Evolutionary conservation across 2,888 invertebrate species (phyloP), one percentile per base, ranked within the genome.

Genomic region (Caprella mutica): DNA sequence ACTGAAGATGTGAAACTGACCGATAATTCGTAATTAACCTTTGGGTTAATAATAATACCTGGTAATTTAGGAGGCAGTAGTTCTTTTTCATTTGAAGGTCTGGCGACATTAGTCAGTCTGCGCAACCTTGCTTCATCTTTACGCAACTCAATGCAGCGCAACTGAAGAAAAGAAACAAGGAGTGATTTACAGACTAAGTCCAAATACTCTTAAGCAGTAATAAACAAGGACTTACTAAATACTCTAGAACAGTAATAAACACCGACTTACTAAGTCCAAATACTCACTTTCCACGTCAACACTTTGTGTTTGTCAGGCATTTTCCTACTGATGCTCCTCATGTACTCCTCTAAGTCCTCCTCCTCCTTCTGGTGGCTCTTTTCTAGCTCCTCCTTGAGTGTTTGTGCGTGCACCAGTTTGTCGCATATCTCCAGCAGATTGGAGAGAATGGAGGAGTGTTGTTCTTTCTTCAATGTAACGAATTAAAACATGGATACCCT

Each of bases 321-420:
- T 3, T 74, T 74, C 8, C 70, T 68, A 59, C 74, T 75, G 33
- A 77, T 71, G 21, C 71, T 69, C 5, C 67, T 66, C 89, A 94
- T 91, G 72, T 80, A 94, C 5, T 80, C 80, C 70, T 94, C 94
- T 46, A 94, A 72, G 1, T 84, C 83, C 70, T 92, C 91, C 40
- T 76, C 77, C 6, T 81, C 81, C 8, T 73, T 24, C 5, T 38
- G 8, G n/a, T 14, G 30, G 17, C 14, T 29, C n/a, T 52, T 52
- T 27, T 17, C 48, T 4, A 30, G n/a, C 4, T 27, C 48, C 23
- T 27, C 48, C 30, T 48, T 48, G 2, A 30, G 19, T 21, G 19
- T 27, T 30, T 48, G 48, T 19, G 21, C 59, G 8, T 35, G 46
- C 30, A 39, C 53, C 27, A 23, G 30, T 17, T 26, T 21, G 21